phyloP scores from a whole-genome alignment of 2,797 vertebrate species.

The Falco columbarius region DNA sequence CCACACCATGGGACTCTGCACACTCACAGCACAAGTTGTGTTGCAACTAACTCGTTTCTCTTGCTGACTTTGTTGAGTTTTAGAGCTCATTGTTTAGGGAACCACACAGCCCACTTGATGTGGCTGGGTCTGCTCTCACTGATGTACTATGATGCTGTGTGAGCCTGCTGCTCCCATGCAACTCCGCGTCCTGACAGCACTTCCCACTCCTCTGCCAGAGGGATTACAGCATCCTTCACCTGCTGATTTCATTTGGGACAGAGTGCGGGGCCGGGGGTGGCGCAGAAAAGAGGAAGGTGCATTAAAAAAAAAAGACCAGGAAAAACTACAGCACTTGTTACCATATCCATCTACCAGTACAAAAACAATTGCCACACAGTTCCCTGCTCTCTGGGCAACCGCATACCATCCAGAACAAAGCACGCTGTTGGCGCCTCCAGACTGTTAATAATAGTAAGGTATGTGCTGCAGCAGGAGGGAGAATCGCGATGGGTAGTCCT shows the following conservation, averaged over 20 bases:
- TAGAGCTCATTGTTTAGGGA: not conserved
- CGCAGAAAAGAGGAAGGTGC: not conserved
- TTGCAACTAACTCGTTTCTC: not conserved
- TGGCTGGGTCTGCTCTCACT: not conserved
- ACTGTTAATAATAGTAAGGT: constrained; percentile 50
- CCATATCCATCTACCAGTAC: not conserved
- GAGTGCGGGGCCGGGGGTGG: not conserved
- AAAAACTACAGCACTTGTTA: rapidly evolving
- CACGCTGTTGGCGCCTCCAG: not conserved
- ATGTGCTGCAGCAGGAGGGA: not conserved
- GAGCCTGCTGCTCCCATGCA: not conserved
- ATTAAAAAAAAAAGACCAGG: not conserved
- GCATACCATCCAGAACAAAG: not conserved
- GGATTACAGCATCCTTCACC: not conserved
- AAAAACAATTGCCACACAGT: not conserved
- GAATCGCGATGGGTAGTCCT: not conserved
- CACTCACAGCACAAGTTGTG: rapidly evolving
- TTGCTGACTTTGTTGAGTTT: not conserved
- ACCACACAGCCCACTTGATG: not conserved
- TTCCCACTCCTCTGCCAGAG: not conserved
- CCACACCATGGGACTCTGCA: not conserved
- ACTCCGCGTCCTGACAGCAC: not conserved
- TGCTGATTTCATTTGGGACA: rapidly evolving
- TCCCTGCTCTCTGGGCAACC: not conserved
- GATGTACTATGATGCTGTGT: rapidly evolving